phyloP scores from a whole-genome alignment of 2,113 vertebrate species.

The Xenopus tropicalis region DNA sequence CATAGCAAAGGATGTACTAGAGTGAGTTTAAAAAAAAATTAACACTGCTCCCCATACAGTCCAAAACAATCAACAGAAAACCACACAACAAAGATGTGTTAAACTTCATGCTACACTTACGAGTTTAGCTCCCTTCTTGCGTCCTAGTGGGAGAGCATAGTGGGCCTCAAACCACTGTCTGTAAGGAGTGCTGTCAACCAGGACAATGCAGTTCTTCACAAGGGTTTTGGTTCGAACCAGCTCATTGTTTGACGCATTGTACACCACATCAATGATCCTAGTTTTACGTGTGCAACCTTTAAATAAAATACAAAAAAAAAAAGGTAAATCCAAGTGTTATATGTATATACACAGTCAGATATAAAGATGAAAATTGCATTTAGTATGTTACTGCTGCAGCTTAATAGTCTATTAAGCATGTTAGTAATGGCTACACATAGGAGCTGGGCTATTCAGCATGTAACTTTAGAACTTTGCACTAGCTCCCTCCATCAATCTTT shows the following conservation, averaged over 20 bases:
- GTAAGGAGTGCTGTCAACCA: conserved; percentile 90
- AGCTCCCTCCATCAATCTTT: no score
- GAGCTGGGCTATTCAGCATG: no score
- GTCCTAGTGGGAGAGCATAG: conserved; percentile 88
- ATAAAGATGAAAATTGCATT: no score
- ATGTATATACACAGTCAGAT: not conserved
- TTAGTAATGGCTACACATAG: no score
- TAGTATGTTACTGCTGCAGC: no score
- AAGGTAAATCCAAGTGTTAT: conserved; percentile 4
- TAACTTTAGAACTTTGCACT: no score
- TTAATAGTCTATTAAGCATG: no score
- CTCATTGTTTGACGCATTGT: conserved; percentile 98
- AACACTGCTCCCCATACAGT: no score
- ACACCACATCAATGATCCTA: conserved; percentile 96
- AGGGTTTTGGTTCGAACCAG: conserved; percentile 96
- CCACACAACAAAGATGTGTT: no score
- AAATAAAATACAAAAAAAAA: conserved; percentile 35
- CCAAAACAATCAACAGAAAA: no score
- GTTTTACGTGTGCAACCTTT: conserved; percentile 96
- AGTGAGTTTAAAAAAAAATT: not conserved
- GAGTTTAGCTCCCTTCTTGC: conserved; percentile 97
- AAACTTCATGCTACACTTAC: conserved; percentile 56
- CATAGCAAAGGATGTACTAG: no score
- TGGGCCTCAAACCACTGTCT: conserved; percentile 97
- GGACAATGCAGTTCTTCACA: conserved; percentile 96